A percentile compares a stretch with the other conserved stretches of the same genome.
phyloP scores from a whole-genome alignment of 2,888 invertebrate species.

The Abrostola triplasia region DNA sequence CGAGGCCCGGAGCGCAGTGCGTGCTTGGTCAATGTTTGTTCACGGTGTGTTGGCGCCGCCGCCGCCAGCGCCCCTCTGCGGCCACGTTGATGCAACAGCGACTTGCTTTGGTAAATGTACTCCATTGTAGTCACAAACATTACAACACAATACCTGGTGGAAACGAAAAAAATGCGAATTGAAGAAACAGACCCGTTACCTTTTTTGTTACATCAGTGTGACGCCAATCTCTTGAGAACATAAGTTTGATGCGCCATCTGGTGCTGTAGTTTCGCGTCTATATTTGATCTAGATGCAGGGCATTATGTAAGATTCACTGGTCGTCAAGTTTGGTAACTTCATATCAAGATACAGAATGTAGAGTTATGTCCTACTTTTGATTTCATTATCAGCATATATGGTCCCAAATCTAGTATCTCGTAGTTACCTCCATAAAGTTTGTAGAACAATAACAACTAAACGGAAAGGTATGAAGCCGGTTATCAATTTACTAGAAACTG shows the following conservation, averaged over 20 bases:
- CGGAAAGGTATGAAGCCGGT: neutral
- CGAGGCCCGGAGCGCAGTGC: slow-evolving; percentile 75
- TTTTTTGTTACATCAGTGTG: slow-evolving; percentile 41
- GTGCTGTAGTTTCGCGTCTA: slow-evolving; percentile 34
- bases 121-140: slow-evolving; percentile 62
- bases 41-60: slow-evolving; percentile 75
- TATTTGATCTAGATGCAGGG: slow-evolving; percentile 46
- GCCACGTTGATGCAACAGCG: slow-evolving; percentile 65
- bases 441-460: neutral
- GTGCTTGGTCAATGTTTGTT: slow-evolving; percentile 85
- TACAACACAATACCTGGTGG: slow-evolving; percentile 62
- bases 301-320: slow-evolving; percentile 50
- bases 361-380: slow-evolving; percentile 35
- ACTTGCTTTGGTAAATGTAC: slow-evolving; percentile 58
- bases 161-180: slow-evolving; percentile 56
- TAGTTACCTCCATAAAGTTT: neutral
- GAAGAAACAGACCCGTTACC: slow-evolving; percentile 47
- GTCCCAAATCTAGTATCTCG: slow-evolving; percentile 9
- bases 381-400: slow-evolving; percentile 29
- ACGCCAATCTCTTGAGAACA: slow-evolving; percentile 27
- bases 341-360: slow-evolving; percentile 37
- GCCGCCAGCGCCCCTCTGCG: slow-evolving; percentile 73
- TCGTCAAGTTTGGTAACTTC: slow-evolving; percentile 29
- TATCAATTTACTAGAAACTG: slow-evolving; percentile 46
- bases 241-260: slow-evolving; percentile 56